Conservation (phyloP, 2,797 vertebrate genomes). For the Sebastes elongatus region DNA sequence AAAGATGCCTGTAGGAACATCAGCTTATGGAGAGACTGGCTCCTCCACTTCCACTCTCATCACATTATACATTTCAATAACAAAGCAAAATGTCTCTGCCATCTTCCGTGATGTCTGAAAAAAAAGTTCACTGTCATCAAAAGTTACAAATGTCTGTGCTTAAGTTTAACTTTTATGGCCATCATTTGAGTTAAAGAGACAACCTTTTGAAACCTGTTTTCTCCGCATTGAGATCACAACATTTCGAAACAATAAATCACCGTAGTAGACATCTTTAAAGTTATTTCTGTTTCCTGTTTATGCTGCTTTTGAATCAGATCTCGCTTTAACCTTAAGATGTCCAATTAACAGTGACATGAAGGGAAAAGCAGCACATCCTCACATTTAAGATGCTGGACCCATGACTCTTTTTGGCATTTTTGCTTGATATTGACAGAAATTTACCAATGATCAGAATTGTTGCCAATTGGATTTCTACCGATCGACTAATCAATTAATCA, state of each 20-base stretch:
- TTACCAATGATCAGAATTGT: background rate
- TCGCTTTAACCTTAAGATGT: background rate
- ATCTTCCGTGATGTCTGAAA: conserved; percentile 29
- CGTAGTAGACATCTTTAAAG: background rate
- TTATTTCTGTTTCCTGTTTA: conserved; percentile 3
- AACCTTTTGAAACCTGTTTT: conserved; percentile 16
- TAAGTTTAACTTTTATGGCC: conserved; percentile 24
- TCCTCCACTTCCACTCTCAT: conserved; percentile 62
- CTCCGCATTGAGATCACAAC: background rate
- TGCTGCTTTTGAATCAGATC: background rate
- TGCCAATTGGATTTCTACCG: background rate
- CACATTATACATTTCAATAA: conserved; percentile 55
- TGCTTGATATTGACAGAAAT: background rate
- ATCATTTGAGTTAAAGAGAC: conserved; percentile 16
- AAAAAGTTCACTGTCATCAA: conserved; percentile 27
- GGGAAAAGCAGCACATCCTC: background rate
- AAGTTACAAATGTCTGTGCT: conserved; percentile 40
- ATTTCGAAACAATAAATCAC: background rate
- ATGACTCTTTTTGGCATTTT: background rate
- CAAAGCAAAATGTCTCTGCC: conserved; percentile 52
- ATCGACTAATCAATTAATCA: background rate
- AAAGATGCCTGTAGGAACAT: conserved; percentile 61
- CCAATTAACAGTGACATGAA: background rate
- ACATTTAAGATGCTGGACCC: background rate
- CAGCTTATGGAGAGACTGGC: conserved; percentile 41